Conservation (phyloP, 2,888 invertebrate species). For the Ormia ochracea region DNA sequence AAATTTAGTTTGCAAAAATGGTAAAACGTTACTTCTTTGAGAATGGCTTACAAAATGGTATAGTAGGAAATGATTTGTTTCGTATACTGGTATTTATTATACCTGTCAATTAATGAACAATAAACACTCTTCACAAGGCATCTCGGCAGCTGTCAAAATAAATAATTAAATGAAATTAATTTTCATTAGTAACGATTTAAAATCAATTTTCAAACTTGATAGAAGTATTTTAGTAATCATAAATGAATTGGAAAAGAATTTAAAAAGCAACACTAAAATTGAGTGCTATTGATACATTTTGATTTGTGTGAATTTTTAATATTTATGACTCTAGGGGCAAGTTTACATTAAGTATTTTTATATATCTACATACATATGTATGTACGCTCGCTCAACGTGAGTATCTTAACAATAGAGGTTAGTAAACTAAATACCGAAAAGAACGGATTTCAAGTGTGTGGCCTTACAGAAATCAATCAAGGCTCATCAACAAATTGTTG, state of each 20-base stretch:
- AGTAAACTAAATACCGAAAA: constrained; percentile 17
- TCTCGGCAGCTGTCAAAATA: constrained; percentile 71
- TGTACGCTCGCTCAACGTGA: neutral
- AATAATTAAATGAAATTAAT: constrained; percentile 70
- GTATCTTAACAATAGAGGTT: constrained; percentile 16
- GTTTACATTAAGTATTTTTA: constrained; percentile 23
- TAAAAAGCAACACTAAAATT: constrained; percentile 12
- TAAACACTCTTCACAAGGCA: constrained; percentile 61
- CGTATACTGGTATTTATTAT: constrained; percentile 37
- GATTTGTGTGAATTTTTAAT: constrained; percentile 35
- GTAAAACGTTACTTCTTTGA: neutral
- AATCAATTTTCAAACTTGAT: constrained; percentile 60
- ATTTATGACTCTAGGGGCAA: constrained; percentile 44
- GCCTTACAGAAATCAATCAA: constrained; percentile 74
- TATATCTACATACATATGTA: neutral
- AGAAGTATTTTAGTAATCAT: neutral
- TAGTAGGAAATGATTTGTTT: constrained; percentile 38
- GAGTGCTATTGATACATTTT: constrained; percentile 17
- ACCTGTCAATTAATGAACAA: constrained; percentile 64
- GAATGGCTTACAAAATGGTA: neutral
- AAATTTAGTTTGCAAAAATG: neutral
- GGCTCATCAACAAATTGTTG: constrained; percentile 70
- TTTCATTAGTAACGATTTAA: constrained; percentile 72
- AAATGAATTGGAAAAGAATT: constrained; percentile 19
- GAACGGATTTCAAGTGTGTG: constrained; percentile 70